Base-by-base conservation (phyloP, 2,888 invertebrate genomes). In the Melinaea menophilus region DNA sequence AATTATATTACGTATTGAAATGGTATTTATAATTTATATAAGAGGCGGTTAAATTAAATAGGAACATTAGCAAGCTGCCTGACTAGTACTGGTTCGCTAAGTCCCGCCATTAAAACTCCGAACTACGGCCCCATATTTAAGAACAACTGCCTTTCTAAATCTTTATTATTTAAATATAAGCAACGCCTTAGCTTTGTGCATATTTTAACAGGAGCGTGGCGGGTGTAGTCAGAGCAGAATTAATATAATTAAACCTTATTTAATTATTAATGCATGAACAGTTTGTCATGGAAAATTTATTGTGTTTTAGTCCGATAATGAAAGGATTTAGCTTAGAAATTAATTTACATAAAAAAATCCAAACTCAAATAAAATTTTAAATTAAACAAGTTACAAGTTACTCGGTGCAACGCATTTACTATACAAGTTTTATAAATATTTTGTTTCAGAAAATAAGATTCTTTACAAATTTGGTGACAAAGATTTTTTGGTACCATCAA, bases 101-200 rank as follows among this genome's bases (percentile, higher is more conserved):
- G 79, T 77, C 75, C 68, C 70, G 79, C 79, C 80, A 81, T 84
- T 82, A 80, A 81, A 84, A 83, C 65, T 63, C 79, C 74, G 75
- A 83, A 81, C 79, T 78, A 72, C 75, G 75, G 72, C 75, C 77
- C 76, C 77, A 78, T 79, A 79, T 80, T 79, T 79, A 77, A 68
- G 71, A 75, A 74, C 68, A 73, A 69, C 74, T 75, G 74, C 71
- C 75, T 77, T 74, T 68, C 80, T 80, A 79, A 80, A 75, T 75
- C 73, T 71, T 73, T 74, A 76, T 78, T 75, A 77, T 71, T 72
- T 71, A 71, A 76, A 78, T 76, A 76, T 77, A 75, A 74, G 73
- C 72, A 71, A 64, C 56, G 60, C 54, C 55, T 58, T 62, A 55
- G 57, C 70, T 70, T 70, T 66, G 63, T 69, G 71, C 72, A 72